Conservation (phyloP, 2,888 invertebrate genomes). For the Drosophila nr. perissopoda region DNA sequence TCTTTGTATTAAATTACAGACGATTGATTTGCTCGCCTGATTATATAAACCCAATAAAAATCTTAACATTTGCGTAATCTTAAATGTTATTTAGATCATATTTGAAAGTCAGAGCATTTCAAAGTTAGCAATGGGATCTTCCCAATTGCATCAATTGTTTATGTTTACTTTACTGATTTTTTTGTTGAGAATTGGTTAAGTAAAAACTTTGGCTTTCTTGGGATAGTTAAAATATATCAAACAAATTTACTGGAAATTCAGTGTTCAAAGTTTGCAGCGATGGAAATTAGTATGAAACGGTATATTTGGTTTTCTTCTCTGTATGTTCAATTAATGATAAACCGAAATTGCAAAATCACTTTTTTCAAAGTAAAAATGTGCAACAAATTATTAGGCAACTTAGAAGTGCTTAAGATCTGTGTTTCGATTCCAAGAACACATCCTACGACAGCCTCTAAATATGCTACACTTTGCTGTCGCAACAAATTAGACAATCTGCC, state of each 20-base stretch:
- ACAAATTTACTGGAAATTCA: background rate
- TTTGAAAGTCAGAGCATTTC: background rate
- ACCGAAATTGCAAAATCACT: background rate
- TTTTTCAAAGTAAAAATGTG: slow-evolving; percentile 1
- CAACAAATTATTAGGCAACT: background rate
- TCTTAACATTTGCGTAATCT: background rate
- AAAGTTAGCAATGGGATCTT: background rate
- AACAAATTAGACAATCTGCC: background rate
- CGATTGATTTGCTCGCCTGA: background rate
- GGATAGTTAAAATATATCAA: slow-evolving; percentile 3
- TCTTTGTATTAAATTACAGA: background rate
- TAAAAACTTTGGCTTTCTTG: background rate
- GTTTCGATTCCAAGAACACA: background rate
- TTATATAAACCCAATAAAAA: background rate
- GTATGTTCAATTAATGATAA: slow-evolving; percentile 10
- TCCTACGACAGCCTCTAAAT: slow-evolving; percentile 40
- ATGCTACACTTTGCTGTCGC: slow-evolving; percentile 37
- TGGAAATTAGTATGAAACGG: slow-evolving; percentile 15
- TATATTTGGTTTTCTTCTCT: background rate
- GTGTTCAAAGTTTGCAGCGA: background rate
- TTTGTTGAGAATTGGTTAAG: background rate
- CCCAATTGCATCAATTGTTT: background rate
- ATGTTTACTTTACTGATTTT: background rate
- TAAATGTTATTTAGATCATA: background rate
- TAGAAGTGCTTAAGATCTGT: background rate